These are phyloP conservation scores for Metallyticus violacea DNA, from an alignment of 2,888 invertebrate species.

Conservation along the genomic window DNA sequence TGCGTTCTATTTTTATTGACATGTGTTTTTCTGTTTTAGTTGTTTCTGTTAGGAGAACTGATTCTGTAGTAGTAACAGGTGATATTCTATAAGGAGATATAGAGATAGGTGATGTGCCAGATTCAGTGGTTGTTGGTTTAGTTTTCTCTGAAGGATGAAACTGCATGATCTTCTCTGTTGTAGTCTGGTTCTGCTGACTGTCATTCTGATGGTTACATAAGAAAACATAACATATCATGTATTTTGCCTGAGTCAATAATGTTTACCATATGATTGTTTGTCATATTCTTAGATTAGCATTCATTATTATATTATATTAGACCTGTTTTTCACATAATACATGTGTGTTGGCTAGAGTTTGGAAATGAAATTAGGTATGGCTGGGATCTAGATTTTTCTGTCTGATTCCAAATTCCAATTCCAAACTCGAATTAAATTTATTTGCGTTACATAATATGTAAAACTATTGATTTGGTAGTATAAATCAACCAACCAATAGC, in stretches of 20 bases:
- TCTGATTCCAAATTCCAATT: no score
- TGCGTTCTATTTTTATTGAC: conserved; percentile 36
- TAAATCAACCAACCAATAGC: neutral
- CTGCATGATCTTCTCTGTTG: neutral
- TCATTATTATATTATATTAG: no score
- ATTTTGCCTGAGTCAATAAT: no score
- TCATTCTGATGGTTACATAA: neutral
- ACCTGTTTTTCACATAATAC: no score
- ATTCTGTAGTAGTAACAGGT: conserved; percentile 24
- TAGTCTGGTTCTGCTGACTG: neutral
- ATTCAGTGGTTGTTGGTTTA: neutral
- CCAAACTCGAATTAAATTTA: no score
- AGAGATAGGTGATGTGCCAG: conserved; percentile 6
- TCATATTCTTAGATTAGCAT: no score
- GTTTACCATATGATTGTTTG: no score
- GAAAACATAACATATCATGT: neutral
- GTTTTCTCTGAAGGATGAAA: neutral
- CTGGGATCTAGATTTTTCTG: no score
- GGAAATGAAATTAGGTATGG: no score
- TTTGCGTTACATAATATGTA: no score
- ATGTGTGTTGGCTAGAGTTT: no score
- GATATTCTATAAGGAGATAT: neutral
- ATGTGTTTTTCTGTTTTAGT: conserved; percentile 39
- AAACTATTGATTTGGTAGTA: no score
- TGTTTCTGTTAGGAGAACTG: conserved; percentile 37